phyloP scores from a whole-genome alignment of 2,113 vertebrate genomes.

The Phrynocephalus versicolor region DNA sequence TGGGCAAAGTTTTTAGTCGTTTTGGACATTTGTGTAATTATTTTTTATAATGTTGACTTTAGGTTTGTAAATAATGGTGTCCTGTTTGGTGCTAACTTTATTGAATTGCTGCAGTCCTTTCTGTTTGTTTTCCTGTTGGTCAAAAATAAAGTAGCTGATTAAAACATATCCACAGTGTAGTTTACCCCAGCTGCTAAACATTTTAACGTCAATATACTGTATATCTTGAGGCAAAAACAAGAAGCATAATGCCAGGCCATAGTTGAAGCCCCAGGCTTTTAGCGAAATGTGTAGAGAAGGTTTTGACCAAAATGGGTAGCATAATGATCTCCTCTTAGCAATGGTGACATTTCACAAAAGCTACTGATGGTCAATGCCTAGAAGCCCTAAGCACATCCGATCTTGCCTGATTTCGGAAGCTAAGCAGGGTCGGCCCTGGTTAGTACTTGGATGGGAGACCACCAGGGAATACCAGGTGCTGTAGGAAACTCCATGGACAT shows the following conservation, averaged over 20 bases:
- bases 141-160: background rate
- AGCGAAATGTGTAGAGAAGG: background rate
- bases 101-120: background rate
- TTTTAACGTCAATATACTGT: background rate
- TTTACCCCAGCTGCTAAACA: background rate
- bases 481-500: no score
- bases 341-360: background rate
- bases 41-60: background rate
- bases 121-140: background rate
- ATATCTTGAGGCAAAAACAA: background rate
- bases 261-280: constrained; percentile 5
- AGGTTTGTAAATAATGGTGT: background rate
- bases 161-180: background rate
- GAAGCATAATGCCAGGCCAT: background rate
- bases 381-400: no score
- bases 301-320: background rate
- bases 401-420: no score
- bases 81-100: background rate
- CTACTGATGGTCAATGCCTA: background rate
- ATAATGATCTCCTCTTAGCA: background rate
- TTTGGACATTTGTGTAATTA: background rate
- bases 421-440: no score
- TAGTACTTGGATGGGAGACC: no score
- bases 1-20: background rate
- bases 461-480: no score